Base-by-base conservation (phyloP, 2,888 invertebrate species). In the Tenodera sinensis region DNA sequence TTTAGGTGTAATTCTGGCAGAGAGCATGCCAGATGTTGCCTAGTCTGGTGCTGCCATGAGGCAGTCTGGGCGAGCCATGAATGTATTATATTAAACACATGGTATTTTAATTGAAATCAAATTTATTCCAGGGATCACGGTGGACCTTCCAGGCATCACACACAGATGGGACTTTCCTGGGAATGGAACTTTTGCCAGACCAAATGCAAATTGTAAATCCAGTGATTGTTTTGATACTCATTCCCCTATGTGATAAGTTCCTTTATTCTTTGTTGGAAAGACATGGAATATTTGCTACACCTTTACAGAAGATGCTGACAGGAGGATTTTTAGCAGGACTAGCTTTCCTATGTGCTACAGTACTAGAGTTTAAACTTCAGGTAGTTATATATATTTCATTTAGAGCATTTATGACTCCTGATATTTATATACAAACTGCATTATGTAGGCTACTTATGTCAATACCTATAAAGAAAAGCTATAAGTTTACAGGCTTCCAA, bases 131-230 rank as follows among this genome's bases (percentile, higher is more conserved):
- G 95, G 96, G 97, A 25, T 97, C 97, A 1, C 94, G 96, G 83
- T 97, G 97, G 97, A 96, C 97, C 0, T 96, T 97, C 92, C 95
- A 97, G 95, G 97, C 96, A 0, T 96, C 96, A 0, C 94, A 95
- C 89, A 95, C 97, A 93, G 94, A 96, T 88, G 96, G 96, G 42
- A 94, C 94, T 91, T 92, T 93, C 34, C 92, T 93, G 25, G 91
- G 91, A 15, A 91, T 91, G 82, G 91, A 91, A 30, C 92, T 94
- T 9, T 94, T 96, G 92, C 97, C 97, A 0, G 97, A 97, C 92
- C 97, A 97, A 93, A 95, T 98, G 93, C 97, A 97, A 93, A 96
- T 97, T 54, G 94, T 97, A 92, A 97, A 97, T 92, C 97, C 97
- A 0, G 94, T 95, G 0, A 94, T 97, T 92, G 96, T 97, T 27